Conservation (phyloP, 2,888 invertebrate species). For the Sarcophaga variegata region DNA sequence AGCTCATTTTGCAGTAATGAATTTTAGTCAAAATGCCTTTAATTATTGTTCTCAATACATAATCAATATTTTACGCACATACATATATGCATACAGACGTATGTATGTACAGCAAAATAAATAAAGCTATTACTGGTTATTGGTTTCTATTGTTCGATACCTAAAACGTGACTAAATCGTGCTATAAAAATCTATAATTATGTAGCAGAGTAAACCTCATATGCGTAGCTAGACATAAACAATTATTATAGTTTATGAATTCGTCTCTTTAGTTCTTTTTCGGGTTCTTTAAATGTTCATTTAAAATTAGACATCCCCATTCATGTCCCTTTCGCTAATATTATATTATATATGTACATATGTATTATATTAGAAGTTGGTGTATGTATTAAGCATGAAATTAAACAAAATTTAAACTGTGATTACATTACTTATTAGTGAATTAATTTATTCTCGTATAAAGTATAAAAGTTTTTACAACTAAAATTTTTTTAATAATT, state of each 20-base stretch:
- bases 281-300: no score
- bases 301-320: no score
- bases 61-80: conserved; percentile 22
- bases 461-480: not conserved
- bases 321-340: no score
- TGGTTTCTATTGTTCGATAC: conserved; percentile 8
- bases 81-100: not conserved
- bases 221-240: no score
- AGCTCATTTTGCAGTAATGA: conserved; percentile 23
- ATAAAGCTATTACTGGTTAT: not conserved
- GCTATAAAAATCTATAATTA: conserved; percentile 9
- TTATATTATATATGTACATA: no score
- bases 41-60: conserved; percentile 45
- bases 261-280: no score
- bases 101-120: not conserved
- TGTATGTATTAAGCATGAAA: no score
- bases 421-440: no score
- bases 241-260: no score
- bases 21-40: conserved; percentile 14
- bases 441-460: not conserved
- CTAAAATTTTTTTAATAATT: not conserved
- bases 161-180: conserved; percentile 1
- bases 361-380: no score
- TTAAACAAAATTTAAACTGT: no score
- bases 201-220: no score